Percentiles rank a stretch among this genome's conserved stretches.
phyloP scores from a whole-genome alignment of 2,797 vertebrate species.

The Eremophila alpestris region DNA sequence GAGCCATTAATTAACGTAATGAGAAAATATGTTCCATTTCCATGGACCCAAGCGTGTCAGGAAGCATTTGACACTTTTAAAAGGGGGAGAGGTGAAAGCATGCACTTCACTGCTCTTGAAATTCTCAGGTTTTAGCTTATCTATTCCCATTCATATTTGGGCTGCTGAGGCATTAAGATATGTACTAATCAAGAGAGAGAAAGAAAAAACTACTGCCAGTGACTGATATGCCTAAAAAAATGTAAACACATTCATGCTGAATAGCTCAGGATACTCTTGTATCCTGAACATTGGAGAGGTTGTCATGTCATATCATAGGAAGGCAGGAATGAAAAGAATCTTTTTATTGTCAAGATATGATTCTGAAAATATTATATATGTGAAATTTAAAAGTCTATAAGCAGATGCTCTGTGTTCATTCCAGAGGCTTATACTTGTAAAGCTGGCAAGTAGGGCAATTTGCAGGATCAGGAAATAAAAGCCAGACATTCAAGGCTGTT shows the following conservation, averaged over 20 bases:
- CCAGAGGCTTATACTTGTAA: not conserved
- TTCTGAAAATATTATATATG: not conserved
- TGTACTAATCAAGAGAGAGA: not conserved
- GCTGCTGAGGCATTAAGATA: constrained; percentile 4
- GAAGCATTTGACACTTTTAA: constrained; percentile 76
- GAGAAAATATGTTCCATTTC: constrained; percentile 81
- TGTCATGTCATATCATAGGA: not conserved
- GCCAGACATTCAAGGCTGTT: not conserved
- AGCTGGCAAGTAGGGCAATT: not conserved
- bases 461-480: constrained; percentile 6
- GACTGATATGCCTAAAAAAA: not conserved
- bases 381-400: not conserved
- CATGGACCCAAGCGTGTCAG: constrained; percentile 69
- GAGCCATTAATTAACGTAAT: constrained; percentile 81
- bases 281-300: not conserved
- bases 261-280: not conserved
- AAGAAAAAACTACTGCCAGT: not conserved
- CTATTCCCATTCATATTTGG: constrained; percentile 33
- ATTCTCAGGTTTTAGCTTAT: constrained; percentile 59
- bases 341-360: not conserved
- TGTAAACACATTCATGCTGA: not conserved
- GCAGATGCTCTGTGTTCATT: not conserved
- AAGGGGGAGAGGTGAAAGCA: constrained; percentile 30
- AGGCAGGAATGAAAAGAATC: not conserved
- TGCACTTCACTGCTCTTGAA: constrained; percentile 19